Conservation (phyloP, 2,113 vertebrate species). For the Salvelinus fontinalis region DNA sequence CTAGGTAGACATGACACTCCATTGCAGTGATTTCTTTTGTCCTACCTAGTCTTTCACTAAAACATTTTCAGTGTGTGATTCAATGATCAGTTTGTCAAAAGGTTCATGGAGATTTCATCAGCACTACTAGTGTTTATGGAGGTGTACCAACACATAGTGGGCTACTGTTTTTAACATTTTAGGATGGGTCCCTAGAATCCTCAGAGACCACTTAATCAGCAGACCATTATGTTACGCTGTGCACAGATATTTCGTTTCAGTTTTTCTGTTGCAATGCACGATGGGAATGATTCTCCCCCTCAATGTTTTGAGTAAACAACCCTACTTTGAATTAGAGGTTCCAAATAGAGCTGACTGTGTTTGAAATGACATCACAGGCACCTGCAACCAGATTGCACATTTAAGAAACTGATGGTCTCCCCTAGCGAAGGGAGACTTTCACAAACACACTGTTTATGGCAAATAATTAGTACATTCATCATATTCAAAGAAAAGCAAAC, state of each 20-base stretch:
- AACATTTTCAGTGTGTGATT: not conserved
- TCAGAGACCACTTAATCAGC: not conserved
- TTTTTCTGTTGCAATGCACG: conserved; percentile 13
- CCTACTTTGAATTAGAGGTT: conserved; percentile 26
- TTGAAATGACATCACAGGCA: conserved; percentile 35
- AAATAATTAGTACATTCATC: conserved; percentile 19
- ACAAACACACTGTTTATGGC: not conserved
- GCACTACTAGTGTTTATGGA: not conserved
- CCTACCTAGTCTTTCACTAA: no score
- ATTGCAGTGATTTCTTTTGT: no score
- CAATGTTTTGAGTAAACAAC: conserved; percentile 34
- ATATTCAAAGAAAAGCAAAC: conserved; percentile 37
- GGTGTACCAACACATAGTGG: no score
- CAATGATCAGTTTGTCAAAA: not conserved
- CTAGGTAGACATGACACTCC: no score
- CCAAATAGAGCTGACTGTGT: conserved; percentile 13
- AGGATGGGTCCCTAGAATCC: not conserved
- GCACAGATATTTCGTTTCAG: conserved; percentile 29
- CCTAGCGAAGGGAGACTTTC: conserved; percentile 8
- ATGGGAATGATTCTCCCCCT: conserved; percentile 18
- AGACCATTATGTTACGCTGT: not conserved
- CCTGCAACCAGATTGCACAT: conserved; percentile 15
- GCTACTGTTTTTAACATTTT: not conserved
- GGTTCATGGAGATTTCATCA: not conserved
- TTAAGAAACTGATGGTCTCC: conserved; percentile 18